Evolutionary conservation across 2,797 vertebrate genomes (phyloP), one percentile per base, ranked within the genome.

Genomic region (Thalassophryne amazonica): DNA sequence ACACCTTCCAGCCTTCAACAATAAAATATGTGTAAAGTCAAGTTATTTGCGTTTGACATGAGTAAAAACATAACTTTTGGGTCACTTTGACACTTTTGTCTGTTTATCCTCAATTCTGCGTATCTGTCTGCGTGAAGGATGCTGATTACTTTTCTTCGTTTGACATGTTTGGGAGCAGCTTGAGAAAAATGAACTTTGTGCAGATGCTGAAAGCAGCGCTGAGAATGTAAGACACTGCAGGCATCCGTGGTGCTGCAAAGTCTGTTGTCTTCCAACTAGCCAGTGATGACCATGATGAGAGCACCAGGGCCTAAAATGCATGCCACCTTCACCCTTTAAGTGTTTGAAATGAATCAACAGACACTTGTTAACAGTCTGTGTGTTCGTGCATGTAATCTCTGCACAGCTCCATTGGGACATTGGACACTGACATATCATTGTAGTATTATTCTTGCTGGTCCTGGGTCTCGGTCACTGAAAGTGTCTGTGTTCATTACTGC

Each of bases 211-310:
- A 62, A 78, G 67, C 30, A 38, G 69, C 69, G 21, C 50, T 16
- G 21, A 57, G 48, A 36, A 40, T 48, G 47, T 34, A 42, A 39
- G 27, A 47, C 47, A 25, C 38, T 18, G 37, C 2, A 42, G 41
- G 21, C 20, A 35, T 55, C 12, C 7, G 11, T 38, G 61, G 43
- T 55, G 41, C 58, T 37, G 6, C 35, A 0, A 5, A 45, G 67
- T 60, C 61, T 57, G 60, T 54, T 57, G 57, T 57, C 54, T 63
- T 35, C 57, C 34, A 35, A 32, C 60, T 55, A 47, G 70, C n/a
- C 60, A 57, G 64, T 59, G 41, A 33, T 17, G 33, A 25, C 53
- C 36, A 3, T 40, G 50, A 58, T 60, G 17, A 10, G 8, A 57
- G 42, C 27, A 33, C 35, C 23, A 7, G 27, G 31, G 30, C 42